These are phyloP conservation scores for Caenorhabditis drosophilae DNA, from an alignment of 2,888 invertebrate genomes.

Conservation along the genomic window DNA sequence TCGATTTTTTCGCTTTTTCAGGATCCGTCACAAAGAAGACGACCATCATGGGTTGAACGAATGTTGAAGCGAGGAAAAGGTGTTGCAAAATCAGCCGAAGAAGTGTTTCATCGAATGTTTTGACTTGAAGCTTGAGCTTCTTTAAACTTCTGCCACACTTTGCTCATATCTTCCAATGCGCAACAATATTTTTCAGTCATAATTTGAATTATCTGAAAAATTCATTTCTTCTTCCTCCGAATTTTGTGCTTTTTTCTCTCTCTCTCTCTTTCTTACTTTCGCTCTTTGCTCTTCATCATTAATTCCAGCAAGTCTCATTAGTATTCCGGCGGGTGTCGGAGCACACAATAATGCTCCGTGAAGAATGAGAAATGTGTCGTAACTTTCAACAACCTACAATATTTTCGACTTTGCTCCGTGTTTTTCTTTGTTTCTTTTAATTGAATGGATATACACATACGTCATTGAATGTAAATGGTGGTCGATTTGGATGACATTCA, in stretches of 20 bases:
- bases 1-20: slow-evolving; percentile 1
- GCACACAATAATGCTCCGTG: slow-evolving; percentile 19
- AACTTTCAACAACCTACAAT: slow-evolving; percentile 14
- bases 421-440: not conserved
- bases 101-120: slow-evolving; percentile 47
- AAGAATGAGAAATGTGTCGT: slow-evolving; percentile 13
- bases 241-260: not conserved
- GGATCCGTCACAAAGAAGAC: slow-evolving; percentile 25
- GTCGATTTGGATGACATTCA: too few relatives aligned
- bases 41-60: slow-evolving; percentile 45
- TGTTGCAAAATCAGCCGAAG: slow-evolving; percentile 64
- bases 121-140: slow-evolving; percentile 2
- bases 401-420: not conserved
- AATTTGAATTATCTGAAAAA: slow-evolving; percentile 11
- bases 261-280: not conserved
- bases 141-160: not conserved
- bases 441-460: too few relatives aligned
- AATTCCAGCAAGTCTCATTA: not conserved
- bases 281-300: slow-evolving; percentile 1
- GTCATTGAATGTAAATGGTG: too few relatives aligned
- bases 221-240: too few relatives aligned
- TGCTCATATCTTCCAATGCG: slow-evolving; percentile 15
- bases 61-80: slow-evolving; percentile 56
- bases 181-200: slow-evolving; percentile 27
- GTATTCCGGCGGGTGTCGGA: slow-evolving; percentile 14